phyloP scores from a whole-genome alignment of 2,888 invertebrate species.

The Eupithecia subfuscata region DNA sequence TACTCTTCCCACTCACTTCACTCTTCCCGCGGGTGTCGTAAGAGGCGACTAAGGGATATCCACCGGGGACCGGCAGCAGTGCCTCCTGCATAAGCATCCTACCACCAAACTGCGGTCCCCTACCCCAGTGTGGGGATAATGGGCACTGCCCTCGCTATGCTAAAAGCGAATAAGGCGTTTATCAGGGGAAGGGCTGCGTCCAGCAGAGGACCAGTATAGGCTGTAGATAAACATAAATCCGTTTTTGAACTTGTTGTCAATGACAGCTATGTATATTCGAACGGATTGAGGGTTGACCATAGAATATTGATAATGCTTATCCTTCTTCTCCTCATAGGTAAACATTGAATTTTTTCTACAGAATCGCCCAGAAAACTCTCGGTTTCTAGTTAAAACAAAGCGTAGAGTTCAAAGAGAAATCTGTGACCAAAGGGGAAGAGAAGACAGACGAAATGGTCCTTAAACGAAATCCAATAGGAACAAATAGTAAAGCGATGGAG shows the following conservation, averaged over 20 bases:
- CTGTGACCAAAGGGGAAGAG: not conserved
- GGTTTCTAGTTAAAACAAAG: not conserved
- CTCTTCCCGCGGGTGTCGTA: not conserved
- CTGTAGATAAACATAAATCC: not conserved
- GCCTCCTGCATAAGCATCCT: too few species aligned
- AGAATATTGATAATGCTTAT: not conserved
- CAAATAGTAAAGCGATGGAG: slow-evolving; percentile 25
- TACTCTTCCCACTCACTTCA: too few species aligned
- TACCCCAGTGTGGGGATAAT: not conserved
- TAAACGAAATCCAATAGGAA: slow-evolving; percentile 33
- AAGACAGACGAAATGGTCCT: slow-evolving; percentile 18
- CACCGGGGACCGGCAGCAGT: not conserved
- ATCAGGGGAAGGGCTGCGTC: not conserved
- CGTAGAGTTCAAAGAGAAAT: not conserved
- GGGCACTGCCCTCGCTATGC: not conserved
- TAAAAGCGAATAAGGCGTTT: not conserved
- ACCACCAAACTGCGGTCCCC: too few species aligned
- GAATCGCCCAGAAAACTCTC: not conserved
- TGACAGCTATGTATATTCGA: not conserved
- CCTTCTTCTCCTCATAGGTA: too few species aligned
- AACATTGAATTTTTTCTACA: not conserved
- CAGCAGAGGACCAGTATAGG: not conserved
- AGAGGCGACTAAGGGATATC: not conserved
- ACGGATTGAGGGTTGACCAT: not conserved
- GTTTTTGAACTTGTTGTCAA: not conserved